A percentile compares a stretch with the other conserved stretches of the same genome.
Evolutionary conservation across 2,113 vertebrate genomes (phyloP).

Genomic region (Euleptes europaea): DNA sequence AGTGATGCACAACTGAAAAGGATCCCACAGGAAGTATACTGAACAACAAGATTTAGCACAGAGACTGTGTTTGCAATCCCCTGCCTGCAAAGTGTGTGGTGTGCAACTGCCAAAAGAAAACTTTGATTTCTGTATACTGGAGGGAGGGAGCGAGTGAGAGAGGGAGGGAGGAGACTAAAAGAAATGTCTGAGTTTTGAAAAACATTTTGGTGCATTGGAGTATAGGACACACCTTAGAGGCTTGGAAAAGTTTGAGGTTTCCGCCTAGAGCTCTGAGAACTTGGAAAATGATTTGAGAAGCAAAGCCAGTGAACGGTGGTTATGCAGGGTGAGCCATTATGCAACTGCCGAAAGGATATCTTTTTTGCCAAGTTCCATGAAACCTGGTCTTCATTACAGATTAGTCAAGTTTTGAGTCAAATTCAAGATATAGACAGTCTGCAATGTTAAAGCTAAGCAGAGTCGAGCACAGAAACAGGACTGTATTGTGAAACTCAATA

Average conservation of each 20-base stretch:
- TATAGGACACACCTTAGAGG: background rate
- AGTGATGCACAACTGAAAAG: background rate
- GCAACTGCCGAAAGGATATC: conserved; percentile 46
- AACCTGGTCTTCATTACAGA: conserved; percentile 68
- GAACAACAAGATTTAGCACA: background rate
- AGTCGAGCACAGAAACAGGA: conserved; percentile 37
- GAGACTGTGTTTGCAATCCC: background rate
- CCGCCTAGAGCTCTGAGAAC: background rate
- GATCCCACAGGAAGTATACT: background rate
- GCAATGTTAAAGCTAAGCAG: conserved; percentile 66
- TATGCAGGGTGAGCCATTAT: conserved; percentile 61
- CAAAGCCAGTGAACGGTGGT: background rate
- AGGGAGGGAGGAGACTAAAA: background rate
- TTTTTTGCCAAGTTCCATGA: conserved; percentile 58
- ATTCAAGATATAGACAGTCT: conserved; percentile 68
- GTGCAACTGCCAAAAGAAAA: background rate
- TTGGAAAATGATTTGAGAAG: conserved; percentile 11
- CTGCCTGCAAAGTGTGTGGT: too few species aligned
- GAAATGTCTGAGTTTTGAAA: background rate
- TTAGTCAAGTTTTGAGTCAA: conserved; percentile 65
- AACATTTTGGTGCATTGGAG: background rate
- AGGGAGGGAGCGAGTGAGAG: too few species aligned
- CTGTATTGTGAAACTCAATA: conserved; percentile 18
- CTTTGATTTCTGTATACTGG: background rate
- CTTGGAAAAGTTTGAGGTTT: background rate